These are phyloP conservation scores for Salticus scenicus DNA, from an alignment of 2,888 invertebrate species.

Conservation along the genomic window DNA sequence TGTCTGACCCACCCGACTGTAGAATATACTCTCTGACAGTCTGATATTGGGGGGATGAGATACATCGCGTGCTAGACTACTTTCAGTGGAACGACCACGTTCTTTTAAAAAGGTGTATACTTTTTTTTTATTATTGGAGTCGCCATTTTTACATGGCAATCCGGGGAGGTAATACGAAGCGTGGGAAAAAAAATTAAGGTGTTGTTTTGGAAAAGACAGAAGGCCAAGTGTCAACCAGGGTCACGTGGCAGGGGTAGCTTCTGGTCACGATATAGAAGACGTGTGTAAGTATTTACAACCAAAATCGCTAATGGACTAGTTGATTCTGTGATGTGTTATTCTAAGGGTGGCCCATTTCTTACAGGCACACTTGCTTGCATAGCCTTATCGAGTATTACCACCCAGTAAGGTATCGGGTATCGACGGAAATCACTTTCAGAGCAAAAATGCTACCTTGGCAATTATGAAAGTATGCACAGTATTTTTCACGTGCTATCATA, in stretches of 20 bases:
- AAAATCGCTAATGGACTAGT: background rate
- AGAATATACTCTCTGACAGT: background rate
- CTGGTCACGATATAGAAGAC: background rate
- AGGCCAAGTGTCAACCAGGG: background rate
- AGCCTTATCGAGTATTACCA: background rate
- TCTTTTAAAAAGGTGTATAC: background rate
- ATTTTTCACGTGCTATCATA: background rate
- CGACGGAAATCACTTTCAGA: background rate
- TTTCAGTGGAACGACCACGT: background rate
- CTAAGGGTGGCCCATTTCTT: background rate
- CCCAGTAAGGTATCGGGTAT: background rate
- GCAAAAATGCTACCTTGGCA: background rate
- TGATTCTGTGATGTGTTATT: background rate
- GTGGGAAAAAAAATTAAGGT: background rate
- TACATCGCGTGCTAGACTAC: background rate
- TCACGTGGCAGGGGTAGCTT: background rate
- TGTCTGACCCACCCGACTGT: background rate
- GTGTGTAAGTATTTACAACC: background rate
- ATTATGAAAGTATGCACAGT: background rate
- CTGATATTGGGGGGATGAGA: background rate
- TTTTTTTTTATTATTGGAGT: background rate
- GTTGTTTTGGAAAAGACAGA: background rate
- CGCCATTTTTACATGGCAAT: background rate
- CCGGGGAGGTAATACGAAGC: background rate
- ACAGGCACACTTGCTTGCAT: background rate